phyloP scores from a whole-genome alignment of 1,140 invertebrate species.

The Teleogryllus occipitalis region DNA sequence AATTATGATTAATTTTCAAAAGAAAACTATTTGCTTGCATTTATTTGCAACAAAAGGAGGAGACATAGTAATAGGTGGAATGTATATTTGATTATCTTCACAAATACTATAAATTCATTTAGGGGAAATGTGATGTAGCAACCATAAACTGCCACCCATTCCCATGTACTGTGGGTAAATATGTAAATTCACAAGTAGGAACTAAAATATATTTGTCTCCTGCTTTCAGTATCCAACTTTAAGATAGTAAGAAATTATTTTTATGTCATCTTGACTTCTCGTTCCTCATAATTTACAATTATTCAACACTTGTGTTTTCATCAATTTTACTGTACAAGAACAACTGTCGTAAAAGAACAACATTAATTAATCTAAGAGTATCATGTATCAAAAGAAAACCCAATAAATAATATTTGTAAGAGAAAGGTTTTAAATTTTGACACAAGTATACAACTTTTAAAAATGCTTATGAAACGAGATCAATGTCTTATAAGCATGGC shows the following conservation, averaged over 20 bases:
- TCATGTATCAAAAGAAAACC: neutral
- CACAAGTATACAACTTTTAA: neutral
- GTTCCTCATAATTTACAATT: neutral
- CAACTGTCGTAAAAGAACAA: neutral
- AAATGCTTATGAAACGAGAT: neutral
- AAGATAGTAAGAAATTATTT: neutral
- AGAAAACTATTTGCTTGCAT: slow-evolving; percentile 12
- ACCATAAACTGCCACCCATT: neutral
- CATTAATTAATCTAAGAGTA: neutral
- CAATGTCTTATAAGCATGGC: neutral
- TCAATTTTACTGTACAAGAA: neutral
- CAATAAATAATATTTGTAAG: neutral
- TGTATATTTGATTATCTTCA: slow-evolving; percentile 22
- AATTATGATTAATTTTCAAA: neutral
- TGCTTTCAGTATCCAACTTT: neutral
- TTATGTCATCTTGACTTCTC: neutral
- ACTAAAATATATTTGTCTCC: neutral
- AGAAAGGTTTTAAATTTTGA: neutral
- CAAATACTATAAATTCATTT: neutral
- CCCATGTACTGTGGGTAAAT: neutral
- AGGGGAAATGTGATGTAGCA: neutral
- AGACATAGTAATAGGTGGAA: slow-evolving; percentile 24
- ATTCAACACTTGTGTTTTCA: neutral
- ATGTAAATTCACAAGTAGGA: neutral
- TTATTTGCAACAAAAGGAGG: slow-evolving; percentile 21